Base-by-base conservation (phyloP, 2,113 vertebrate species). In the Hippolais icterina region DNA sequence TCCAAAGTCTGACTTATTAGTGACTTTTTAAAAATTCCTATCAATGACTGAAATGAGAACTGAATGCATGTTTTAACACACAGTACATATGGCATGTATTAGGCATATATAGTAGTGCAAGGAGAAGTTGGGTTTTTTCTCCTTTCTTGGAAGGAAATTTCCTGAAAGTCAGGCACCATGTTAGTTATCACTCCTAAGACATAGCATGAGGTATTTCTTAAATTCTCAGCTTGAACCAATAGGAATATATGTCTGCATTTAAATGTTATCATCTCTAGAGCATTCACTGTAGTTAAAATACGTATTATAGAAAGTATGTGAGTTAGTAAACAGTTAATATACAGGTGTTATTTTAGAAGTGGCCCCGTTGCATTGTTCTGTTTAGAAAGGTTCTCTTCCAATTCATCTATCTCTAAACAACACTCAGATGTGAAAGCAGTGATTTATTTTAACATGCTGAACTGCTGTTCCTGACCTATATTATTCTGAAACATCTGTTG, bases 401-500 rank as follows among this genome's bases (percentile, higher is more conserved):
- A 35, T 91, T 95, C 33, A 20, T 89, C 53, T 94, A 4, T 85
- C 78, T 80, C 70, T 88, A 83, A 90, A 88, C 54, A 94, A 41
- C 42, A 39, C 20, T 88, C 71, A 83, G 13, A 80, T 92, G 53
- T 74, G 71, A 95, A 94, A 91, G 66, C 66, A 53, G 42, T 85
- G 78, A 57, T 93, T 95, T 92, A 90, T 96, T 96, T 87, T 90
- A 86, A 81, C 21, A 52, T 19, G 42, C 82, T 80, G 59, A 85
- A 76, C 46, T 93, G 54, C 71, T 87, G 18, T 87, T 76, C 50
- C 66, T 95, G 94, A 91, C 91, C 87, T 93, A 33, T 89, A 85
- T 93, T 96, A 63, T 91, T 80, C 57, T 71, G 71, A 56, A 96
- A 93, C 82, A 95, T 95, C 92, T 93, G 92, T 88, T 88, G 71